phyloP scores from a whole-genome alignment of 2,888 invertebrate species.

The Parnassius glacialis region DNA sequence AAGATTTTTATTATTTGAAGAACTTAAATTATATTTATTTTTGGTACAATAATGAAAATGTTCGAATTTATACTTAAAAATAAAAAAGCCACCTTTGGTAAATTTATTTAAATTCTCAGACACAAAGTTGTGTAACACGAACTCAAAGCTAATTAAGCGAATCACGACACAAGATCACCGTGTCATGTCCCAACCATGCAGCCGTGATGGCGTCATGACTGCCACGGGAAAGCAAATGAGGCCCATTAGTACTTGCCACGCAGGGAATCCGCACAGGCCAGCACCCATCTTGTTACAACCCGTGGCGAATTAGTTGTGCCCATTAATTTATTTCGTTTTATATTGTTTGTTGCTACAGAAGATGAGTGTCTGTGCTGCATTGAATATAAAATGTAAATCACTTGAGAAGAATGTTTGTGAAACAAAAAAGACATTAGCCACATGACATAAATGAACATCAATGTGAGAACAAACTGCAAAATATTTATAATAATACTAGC shows the following conservation, averaged over 20 bases:
- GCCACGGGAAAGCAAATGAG: conserved; percentile 62
- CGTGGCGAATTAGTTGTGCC: conserved; percentile 44
- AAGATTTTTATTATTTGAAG: no score
- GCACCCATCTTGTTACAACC: conserved; percentile 38
- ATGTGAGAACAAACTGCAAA: not conserved
- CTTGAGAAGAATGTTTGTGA: conserved; percentile 6
- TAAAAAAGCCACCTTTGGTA: no score
- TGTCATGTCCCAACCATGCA: conserved; percentile 34
- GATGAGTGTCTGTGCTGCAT: conserved; percentile 17
- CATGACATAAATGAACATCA: not conserved
- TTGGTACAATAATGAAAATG: no score
- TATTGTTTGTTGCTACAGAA: conserved; percentile 15
- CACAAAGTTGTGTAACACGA: no score
- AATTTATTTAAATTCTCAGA: no score
- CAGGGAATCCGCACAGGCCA: conserved; percentile 44
- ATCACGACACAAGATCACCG: conserved; percentile 57
- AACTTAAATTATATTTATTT: no score
- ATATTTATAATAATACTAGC: no score
- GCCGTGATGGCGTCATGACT: conserved; percentile 44
- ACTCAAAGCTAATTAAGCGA: conserved; percentile 60
- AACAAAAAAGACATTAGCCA: conserved; percentile 2
- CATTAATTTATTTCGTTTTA: conserved; percentile 40
- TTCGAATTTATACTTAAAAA: no score
- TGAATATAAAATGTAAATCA: conserved; percentile 16
- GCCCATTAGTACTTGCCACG: conserved; percentile 61